phyloP scores from a whole-genome alignment of 2,888 invertebrate species.

The Acanthosoma haemorrhoidale region DNA sequence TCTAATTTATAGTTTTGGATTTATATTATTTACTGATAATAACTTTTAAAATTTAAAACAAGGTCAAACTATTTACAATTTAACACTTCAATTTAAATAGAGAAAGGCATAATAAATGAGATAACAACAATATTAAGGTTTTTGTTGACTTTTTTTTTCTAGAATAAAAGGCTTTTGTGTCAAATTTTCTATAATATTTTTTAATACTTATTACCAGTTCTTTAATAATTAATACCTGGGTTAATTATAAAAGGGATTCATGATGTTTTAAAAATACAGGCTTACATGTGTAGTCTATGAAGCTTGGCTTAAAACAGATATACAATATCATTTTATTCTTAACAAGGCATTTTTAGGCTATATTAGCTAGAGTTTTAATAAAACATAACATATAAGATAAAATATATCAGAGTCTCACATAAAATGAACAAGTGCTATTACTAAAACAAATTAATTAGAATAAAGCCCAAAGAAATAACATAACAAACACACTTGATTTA shows the following conservation, averaged over 20 bases:
- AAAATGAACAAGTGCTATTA: not conserved
- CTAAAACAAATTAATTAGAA: not conserved
- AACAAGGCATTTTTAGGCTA: too few species aligned
- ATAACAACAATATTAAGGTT: not conserved
- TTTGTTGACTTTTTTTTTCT: not conserved
- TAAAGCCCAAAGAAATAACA: not conserved
- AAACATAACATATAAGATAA: too few species aligned
- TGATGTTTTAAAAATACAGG: too few species aligned
- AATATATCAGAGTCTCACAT: not conserved
- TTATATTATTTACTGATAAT: not conserved
- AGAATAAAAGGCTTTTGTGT: too few species aligned
- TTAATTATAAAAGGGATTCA: too few species aligned
- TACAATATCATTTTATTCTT: too few species aligned
- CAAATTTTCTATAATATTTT: too few species aligned
- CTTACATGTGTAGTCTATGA: too few species aligned
- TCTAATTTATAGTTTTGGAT: not conserved
- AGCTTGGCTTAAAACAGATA: too few species aligned
- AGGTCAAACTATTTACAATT: not conserved
- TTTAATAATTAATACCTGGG: too few species aligned
- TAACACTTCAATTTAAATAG: not conserved
- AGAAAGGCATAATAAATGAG: not conserved
- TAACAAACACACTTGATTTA: not conserved
- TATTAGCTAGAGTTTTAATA: too few species aligned
- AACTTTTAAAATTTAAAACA: not conserved
- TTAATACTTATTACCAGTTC: too few species aligned